Evolutionary conservation across 2,888 invertebrate genomes (phyloP).

Genomic region (Nemurella pictetii): DNA sequence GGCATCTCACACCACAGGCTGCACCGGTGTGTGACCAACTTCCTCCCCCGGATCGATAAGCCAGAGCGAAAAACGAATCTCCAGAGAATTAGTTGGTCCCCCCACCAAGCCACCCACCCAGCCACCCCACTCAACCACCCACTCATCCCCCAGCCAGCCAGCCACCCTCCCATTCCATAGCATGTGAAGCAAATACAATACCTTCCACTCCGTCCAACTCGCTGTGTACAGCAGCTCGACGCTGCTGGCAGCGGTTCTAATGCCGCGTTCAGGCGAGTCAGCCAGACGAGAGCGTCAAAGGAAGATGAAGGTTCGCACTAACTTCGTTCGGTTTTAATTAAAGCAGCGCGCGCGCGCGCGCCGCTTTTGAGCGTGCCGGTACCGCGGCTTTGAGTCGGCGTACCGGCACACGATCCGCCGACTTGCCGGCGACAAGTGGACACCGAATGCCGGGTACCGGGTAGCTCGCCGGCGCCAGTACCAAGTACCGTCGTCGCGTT

Average conservation of each 20-base stretch:
- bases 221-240: neutral
- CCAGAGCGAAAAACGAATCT: conserved; percentile 42
- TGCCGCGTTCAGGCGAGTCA: neutral
- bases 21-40: conserved; percentile 39
- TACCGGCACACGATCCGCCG: neutral
- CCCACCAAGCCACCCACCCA: conserved; percentile 11
- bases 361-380: conserved; percentile 8
- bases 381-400: neutral
- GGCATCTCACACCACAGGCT: conserved; percentile 16
- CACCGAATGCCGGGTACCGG: neutral
- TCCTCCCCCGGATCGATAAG: conserved; percentile 41
- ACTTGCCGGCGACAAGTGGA: neutral
- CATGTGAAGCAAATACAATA: conserved; percentile 21
- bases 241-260: neutral
- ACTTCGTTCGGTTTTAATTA: conserved; percentile 29
- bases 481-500: no score
- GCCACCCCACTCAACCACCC: conserved; percentile 17
- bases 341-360: no score
- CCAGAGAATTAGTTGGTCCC: conserved; percentile 41
- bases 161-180: conserved; percentile 2
- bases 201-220: conserved; percentile 12
- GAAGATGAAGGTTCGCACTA: conserved; percentile 23
- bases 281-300: conserved; percentile 16
- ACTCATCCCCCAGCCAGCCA: neutral
- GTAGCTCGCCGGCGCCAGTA: no score